These are phyloP conservation scores for Erythrocercus mccallii DNA, from an alignment of 2,113 vertebrate species.

Conservation along the genomic window DNA sequence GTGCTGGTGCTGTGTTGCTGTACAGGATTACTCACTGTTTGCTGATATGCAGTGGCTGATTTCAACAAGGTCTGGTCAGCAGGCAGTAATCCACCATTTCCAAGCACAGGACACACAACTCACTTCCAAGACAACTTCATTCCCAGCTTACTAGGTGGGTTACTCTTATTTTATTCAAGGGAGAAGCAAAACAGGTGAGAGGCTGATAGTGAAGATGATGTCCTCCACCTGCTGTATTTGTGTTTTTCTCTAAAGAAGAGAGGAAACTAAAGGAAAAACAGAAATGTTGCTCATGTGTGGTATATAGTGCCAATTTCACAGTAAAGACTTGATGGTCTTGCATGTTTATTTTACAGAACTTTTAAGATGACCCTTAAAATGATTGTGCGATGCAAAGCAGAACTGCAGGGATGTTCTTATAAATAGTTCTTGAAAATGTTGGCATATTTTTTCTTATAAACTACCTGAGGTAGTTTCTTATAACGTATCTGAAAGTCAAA, in stretches of 20 bases:
- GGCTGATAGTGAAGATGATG: not conserved
- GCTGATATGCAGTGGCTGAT: not conserved
- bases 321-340: not conserved
- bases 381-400: not conserved
- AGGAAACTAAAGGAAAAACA: not conserved
- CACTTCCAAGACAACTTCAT: accelerated
- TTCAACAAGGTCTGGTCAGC: not conserved
- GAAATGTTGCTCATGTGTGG: not conserved
- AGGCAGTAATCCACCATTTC: not conserved
- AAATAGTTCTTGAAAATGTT: not conserved
- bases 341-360: not conserved
- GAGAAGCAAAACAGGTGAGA: not conserved
- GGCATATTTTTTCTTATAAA: not conserved
- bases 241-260: not conserved
- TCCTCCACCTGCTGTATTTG: not conserved
- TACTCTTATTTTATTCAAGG: not conserved
- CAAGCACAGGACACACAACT: not conserved
- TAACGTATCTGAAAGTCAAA: not conserved
- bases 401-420: not conserved
- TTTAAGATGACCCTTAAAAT: not conserved
- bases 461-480: not conserved
- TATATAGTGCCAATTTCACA: not conserved
- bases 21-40: not conserved
- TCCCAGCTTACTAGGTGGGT: not conserved
- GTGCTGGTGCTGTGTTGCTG: accelerated